Evolutionary conservation across 2,888 invertebrate species (phyloP).

Genomic region (Diadromus collaris): DNA sequence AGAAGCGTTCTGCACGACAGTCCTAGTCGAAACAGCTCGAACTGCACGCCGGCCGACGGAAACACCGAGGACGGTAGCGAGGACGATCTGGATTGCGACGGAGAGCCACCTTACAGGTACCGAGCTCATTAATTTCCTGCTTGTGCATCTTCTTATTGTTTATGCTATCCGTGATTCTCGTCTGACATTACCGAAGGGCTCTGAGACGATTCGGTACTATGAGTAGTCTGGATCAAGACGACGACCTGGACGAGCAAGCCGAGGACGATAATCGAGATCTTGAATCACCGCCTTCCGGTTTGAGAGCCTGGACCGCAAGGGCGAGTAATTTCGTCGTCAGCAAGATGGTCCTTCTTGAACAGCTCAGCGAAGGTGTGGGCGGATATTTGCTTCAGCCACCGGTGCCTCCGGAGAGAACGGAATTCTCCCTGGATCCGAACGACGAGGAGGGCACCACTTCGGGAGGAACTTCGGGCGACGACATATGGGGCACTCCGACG

Average conservation of each 20-base stretch:
- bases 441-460: constrained; percentile 92
- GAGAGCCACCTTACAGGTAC: constrained; percentile 80
- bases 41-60: constrained; percentile 75
- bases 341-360: constrained; percentile 88
- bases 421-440: constrained; percentile 76
- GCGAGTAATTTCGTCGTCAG: constrained; percentile 92
- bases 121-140: background rate
- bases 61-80: constrained; percentile 79
- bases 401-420: constrained; percentile 77
- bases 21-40: constrained; percentile 75
- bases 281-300: constrained; percentile 80
- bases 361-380: constrained; percentile 82
- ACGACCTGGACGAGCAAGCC: constrained; percentile 76
- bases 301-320: constrained; percentile 89
- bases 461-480: constrained; percentile 92
- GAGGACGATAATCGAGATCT: constrained; percentile 74
- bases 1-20: constrained; percentile 75
- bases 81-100: constrained; percentile 78
- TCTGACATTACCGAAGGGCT: constrained; percentile 67
- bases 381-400: constrained; percentile 77
- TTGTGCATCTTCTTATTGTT: background rate
- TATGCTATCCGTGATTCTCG: constrained; percentile 3
- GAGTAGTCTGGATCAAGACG: constrained; percentile 79
- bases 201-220: constrained; percentile 80
- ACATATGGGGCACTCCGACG: constrained; percentile 94